Base-by-base conservation (phyloP, 2,797 vertebrate genomes). In the Poeciliopsis infans region DNA sequence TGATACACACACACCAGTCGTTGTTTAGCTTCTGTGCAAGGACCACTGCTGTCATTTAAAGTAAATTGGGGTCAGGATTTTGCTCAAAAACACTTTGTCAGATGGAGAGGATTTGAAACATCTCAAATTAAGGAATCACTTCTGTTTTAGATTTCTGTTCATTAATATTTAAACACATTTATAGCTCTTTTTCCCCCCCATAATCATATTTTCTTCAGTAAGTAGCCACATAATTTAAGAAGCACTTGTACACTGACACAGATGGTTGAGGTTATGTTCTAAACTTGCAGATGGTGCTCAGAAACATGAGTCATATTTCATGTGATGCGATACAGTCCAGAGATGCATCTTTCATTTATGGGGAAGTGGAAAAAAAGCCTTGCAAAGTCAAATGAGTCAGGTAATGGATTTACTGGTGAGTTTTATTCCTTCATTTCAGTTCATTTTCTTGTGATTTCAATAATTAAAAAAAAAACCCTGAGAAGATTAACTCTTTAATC, bases 251-350 rank as follows among this genome's bases (percentile, higher is more conserved):
- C 47, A 82, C 79, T 92, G 89, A 87, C 89, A 92, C 92, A 93
- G 91, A 93, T 93, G 90, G 90, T 83, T 72, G 74, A 82, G 87
- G 91, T 92, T 89, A 87, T 85, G 88, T 85, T 92, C 85, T 88
- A 84, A 92, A 91, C 88, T 77, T 75, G 77, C 88, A 91, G 91
- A 92, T 92, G 92, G 86, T 83, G 75, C 86, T 89, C 71, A 83
- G 82, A 85, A 85, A 88, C 82, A 81, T 89, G 89, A 92, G 81
- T 93, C 89, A 90, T 74, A 80, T 88, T 91, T 91, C 79, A 86
- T 82, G 84, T 39, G n/a, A 78, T 75, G 83, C 87, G 84, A 85
- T 79, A 71, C 57, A 78, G 86, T 87, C 66, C 59, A 59, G 85
- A 81, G 78, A 83, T 73, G 73, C 49, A 23, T 84, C 76, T 79